Evolutionary conservation across 1,140 invertebrate species (phyloP).

Genomic region (Tetragonula clypearis): DNA sequence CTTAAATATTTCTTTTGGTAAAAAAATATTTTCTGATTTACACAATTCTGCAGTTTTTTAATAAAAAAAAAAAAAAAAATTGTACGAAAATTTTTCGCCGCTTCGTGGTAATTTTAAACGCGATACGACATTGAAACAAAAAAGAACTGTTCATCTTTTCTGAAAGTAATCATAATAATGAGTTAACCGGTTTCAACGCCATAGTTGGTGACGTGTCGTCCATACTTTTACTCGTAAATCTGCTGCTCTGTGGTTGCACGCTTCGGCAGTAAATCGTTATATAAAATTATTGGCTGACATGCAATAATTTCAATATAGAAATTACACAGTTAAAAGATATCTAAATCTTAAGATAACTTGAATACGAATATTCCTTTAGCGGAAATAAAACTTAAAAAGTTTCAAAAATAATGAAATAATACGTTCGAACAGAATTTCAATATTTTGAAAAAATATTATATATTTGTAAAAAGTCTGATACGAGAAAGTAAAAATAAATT

Average conservation of each 20-base stretch:
- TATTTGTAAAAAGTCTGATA: background rate
- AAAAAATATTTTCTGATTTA: background rate
- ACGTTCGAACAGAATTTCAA: background rate
- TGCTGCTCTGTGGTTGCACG: background rate
- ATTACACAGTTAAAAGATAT: background rate
- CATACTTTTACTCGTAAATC: background rate
- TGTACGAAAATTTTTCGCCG: background rate
- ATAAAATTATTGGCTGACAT: background rate
- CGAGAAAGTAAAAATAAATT: background rate
- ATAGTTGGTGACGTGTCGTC: background rate
- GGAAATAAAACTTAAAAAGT: background rate
- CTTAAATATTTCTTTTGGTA: too few relatives aligned
- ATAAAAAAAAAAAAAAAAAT: background rate
- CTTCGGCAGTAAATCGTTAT: background rate
- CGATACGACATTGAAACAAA: background rate
- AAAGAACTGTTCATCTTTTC: background rate
- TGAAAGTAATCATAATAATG: slow-evolving; percentile 13
- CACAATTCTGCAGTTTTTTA: too few relatives aligned
- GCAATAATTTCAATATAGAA: background rate
- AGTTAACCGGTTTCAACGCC: slow-evolving; percentile 8
- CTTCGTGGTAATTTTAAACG: background rate
- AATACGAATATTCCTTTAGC: background rate
- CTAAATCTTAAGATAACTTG: background rate
- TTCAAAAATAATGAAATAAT: background rate
- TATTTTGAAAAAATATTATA: background rate